Percentiles rank a stretch among this genome's conserved stretches.
Evolutionary conservation across 2,888 invertebrate genomes (phyloP).

Genomic region (Eudemis profundana): DNA sequence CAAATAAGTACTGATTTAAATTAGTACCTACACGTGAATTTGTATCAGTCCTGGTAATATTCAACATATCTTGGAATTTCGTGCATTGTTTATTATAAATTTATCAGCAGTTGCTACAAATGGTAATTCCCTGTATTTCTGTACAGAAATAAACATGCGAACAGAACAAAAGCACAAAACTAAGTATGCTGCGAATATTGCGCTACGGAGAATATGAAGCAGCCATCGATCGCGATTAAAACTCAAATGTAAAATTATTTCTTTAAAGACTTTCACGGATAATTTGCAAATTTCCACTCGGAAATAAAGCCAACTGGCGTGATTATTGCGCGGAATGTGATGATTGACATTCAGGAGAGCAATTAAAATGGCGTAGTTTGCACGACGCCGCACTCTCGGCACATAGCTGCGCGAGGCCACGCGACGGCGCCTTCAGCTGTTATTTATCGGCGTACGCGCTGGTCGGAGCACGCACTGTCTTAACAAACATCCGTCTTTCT

Average conservation of each 20-base stretch:
- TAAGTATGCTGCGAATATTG: neutral
- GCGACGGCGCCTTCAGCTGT: constrained; percentile 62
- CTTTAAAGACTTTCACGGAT: neutral
- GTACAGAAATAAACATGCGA: neutral
- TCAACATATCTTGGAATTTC: neutral
- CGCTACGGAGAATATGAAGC: neutral
- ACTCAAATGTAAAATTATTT: neutral
- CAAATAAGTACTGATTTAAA: no score
- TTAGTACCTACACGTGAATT: neutral
- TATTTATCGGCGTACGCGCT: constrained; percentile 66
- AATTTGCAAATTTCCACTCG: constrained; percentile 11
- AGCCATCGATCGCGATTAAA: neutral
- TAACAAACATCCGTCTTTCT: constrained; percentile 61
- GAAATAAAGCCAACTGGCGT: constrained; percentile 44
- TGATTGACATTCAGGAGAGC: constrained; percentile 71
- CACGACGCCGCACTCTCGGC: constrained; percentile 55
- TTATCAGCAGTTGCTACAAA: neutral
- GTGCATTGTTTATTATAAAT: constrained; percentile 13
- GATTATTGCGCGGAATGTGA: constrained; percentile 65
- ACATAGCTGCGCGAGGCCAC: constrained; percentile 79
- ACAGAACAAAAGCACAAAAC: constrained; percentile 1
- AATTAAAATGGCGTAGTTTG: constrained; percentile 67
- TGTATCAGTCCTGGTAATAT: neutral
- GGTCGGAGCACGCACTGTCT: constrained; percentile 51
- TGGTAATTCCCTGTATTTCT: neutral